These are phyloP conservation scores for Catharus bicknelli DNA, from an alignment of 2,113 vertebrate species.

Conservation along the genomic window DNA sequence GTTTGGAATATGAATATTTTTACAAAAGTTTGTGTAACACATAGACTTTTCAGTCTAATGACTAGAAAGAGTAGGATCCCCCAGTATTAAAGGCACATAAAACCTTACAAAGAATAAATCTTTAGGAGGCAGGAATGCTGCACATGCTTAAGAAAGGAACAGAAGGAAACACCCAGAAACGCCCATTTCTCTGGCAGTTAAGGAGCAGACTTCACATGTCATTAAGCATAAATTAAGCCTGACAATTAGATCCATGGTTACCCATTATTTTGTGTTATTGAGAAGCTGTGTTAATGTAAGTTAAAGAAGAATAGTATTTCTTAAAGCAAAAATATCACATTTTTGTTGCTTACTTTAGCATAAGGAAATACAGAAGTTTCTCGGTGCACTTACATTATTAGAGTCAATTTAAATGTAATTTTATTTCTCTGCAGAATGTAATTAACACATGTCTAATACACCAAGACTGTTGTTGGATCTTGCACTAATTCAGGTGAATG, in stretches of 20 bases:
- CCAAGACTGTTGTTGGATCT: background rate
- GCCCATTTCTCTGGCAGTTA: background rate
- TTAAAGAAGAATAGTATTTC: background rate
- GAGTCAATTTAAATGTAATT: background rate
- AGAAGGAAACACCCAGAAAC: background rate
- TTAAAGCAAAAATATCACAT: background rate
- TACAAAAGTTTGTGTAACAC: background rate
- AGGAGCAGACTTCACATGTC: background rate
- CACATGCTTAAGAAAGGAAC: background rate
- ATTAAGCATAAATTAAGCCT: background rate
- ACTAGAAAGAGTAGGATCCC: background rate
- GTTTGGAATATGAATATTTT: background rate
- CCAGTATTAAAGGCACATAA: background rate
- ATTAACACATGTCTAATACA: background rate
- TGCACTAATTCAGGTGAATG: background rate
- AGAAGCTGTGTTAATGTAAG: background rate
- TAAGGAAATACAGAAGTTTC: background rate
- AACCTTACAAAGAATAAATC: background rate
- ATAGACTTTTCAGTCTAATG: background rate
- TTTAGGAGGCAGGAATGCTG: background rate
- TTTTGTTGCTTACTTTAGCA: conserved; percentile 6
- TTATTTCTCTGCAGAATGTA: background rate
- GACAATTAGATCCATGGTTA: background rate
- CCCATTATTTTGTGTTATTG: background rate
- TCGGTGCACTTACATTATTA: background rate